Base-by-base conservation (phyloP, 2,113 vertebrate genomes). In the Meles meles region DNA sequence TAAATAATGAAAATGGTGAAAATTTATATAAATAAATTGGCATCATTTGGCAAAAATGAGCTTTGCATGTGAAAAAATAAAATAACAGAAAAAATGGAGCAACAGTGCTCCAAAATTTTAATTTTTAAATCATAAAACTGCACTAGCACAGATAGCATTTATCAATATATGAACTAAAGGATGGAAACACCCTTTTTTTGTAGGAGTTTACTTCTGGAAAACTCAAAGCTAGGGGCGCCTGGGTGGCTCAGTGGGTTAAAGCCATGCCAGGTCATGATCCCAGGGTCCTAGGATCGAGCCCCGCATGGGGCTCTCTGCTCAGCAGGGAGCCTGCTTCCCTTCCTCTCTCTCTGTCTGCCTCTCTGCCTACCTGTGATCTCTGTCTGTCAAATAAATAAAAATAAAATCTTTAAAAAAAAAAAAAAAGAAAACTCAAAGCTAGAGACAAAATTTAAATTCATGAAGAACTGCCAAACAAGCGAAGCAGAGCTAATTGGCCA, bases 361-460 rank as follows among this genome's bases (percentile, higher is more conserved):
- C n/a, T n/a, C n/a, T n/a, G n/a, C n/a, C n/a, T n/a, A n/a, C n/a
- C n/a, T n/a, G n/a, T n/a, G n/a, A n/a, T n/a, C n/a, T n/a, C n/a
- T n/a, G n/a, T n/a, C n/a, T n/a, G n/a, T n/a, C n/a, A n/a, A n/a
- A n/a, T n/a, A n/a, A n/a, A n/a, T n/a, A n/a, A n/a, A n/a, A n/a
- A n/a, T n/a, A n/a, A n/a, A n/a, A n/a, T n/a, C n/a, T n/a, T n/a
- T n/a, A n/a, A n/a, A n/a, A n/a, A n/a, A n/a, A n/a, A n/a, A n/a
- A n/a, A n/a, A n/a, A n/a, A n/a, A n/a, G 44, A 95, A 94, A 94
- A 95, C 59, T 69, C 42, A 67, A 29, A 82, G 15, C 76, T 92
- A 4, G 29, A 86, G 14, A 82, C 8, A 97, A 96, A 93, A 94
- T 29, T 88, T 59, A 92, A 97, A 94, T 88, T 93, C 80, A 81